Evolutionary conservation across 2,113 vertebrate species (phyloP).

Genomic region (Malurus elegans): DNA sequence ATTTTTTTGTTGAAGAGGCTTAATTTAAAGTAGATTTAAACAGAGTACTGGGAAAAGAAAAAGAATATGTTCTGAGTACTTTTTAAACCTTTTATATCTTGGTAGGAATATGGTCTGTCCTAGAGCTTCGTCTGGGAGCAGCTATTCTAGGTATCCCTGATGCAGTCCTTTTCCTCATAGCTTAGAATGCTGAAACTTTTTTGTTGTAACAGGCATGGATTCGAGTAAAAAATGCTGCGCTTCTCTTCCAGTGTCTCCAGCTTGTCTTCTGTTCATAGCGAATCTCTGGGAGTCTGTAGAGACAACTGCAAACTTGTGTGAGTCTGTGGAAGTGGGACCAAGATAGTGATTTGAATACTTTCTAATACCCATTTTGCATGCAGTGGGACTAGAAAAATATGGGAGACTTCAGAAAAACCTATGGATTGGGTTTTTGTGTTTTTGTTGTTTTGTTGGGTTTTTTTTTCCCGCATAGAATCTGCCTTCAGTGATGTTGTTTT

Average conservation of each 20-base stretch:
- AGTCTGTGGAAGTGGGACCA: neutral
- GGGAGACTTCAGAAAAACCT: neutral
- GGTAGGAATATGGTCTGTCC: neutral
- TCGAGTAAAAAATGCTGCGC: neutral
- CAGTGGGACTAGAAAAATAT: neutral
- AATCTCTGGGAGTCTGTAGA: neutral
- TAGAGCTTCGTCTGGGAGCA: neutral
- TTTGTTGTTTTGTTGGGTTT: neutral
- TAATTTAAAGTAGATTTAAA: neutral
- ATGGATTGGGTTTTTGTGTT: accelerated
- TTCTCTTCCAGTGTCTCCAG: neutral
- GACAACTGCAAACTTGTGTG: neutral
- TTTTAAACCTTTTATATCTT: neutral
- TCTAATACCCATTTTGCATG: neutral
- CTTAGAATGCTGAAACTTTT: neutral
- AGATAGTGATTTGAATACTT: neutral
- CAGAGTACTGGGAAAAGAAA: neutral
- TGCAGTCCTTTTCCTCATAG: neutral
- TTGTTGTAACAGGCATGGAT: neutral
- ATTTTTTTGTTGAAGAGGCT: neutral
- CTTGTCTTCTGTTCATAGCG: neutral
- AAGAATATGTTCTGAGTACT: neutral
- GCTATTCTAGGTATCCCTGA: neutral
- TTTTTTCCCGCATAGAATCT: neutral
- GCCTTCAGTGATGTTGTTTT: neutral